phyloP scores from a whole-genome alignment of 2,797 vertebrate genomes.

The Propithecus deckenii region DNA sequence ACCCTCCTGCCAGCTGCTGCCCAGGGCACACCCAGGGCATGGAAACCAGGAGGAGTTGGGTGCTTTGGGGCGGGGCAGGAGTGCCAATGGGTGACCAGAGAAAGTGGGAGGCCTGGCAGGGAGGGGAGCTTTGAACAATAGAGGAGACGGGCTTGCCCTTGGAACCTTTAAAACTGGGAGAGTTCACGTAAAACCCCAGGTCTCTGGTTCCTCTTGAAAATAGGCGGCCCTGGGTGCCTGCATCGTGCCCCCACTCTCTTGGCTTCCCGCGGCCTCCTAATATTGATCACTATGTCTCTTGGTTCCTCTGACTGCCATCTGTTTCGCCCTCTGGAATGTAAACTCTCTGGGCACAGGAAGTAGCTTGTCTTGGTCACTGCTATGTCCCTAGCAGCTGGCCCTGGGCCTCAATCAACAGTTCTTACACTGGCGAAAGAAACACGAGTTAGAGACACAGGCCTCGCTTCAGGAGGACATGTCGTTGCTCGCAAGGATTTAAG shows the following conservation, averaged over 20 bases:
- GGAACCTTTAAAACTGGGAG: not conserved
- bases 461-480: not conserved
- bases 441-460: not conserved
- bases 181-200: not conserved
- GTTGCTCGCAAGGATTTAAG: not conserved
- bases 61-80: not conserved
- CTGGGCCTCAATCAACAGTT: slow-evolving; percentile 26
- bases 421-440: slow-evolving; percentile 5
- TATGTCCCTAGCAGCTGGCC: slow-evolving; percentile 10
- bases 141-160: not conserved
- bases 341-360: slow-evolving; percentile 60
- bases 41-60: not conserved
- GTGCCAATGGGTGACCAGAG: not conserved
- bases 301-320: slow-evolving; percentile 44
- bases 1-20: not conserved
- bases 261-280: not conserved
- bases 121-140: not conserved
- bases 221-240: not conserved
- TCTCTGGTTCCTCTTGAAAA: not conserved
- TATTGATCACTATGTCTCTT: not conserved
- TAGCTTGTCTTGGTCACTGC: slow-evolving; percentile 56
- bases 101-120: not conserved
- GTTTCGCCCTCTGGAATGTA: not conserved
- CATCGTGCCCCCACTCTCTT: not conserved
- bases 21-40: not conserved